phyloP scores from a whole-genome alignment of 2,797 vertebrate species.

The Xyrichtys novacula region DNA sequence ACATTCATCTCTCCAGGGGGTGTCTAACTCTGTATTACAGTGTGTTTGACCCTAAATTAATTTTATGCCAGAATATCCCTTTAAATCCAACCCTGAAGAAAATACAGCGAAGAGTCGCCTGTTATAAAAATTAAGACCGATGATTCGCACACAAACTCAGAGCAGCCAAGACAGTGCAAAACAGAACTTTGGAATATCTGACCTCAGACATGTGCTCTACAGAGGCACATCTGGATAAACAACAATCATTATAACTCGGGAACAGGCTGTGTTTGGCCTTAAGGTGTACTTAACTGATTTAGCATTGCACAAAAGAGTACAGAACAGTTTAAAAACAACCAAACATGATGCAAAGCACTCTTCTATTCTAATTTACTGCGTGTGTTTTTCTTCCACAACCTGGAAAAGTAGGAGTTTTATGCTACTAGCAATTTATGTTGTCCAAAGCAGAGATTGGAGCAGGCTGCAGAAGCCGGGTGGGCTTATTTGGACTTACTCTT shows the following conservation, averaged over 20 bases:
- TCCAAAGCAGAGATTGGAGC: too few relatives aligned
- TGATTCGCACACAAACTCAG: background rate
- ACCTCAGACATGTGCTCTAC: background rate
- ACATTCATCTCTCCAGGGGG: too few relatives aligned
- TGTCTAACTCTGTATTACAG: too few relatives aligned
- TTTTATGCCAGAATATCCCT: too few relatives aligned
- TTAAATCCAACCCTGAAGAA: too few relatives aligned
- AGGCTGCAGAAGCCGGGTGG: too few relatives aligned
- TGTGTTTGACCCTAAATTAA: too few relatives aligned
- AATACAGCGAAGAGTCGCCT: too few relatives aligned
- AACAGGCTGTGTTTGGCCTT: background rate
- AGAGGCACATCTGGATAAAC: conserved; percentile 8
- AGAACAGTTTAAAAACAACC: background rate
- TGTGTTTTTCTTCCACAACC: too few relatives aligned
- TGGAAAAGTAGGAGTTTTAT: too few relatives aligned
- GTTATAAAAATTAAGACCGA: background rate
- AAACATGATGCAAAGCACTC: background rate
- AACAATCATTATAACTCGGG: background rate
- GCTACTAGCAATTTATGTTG: too few relatives aligned
- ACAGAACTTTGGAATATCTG: background rate
- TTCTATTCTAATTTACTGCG: too few relatives aligned
- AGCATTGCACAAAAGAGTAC: background rate
- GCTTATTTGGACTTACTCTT: conserved; percentile 90
- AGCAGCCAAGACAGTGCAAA: background rate
- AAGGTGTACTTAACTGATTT: background rate